These are phyloP conservation scores for Moxostoma hubbsi DNA, from an alignment of 2,797 vertebrate genomes.

Conservation along the genomic window DNA sequence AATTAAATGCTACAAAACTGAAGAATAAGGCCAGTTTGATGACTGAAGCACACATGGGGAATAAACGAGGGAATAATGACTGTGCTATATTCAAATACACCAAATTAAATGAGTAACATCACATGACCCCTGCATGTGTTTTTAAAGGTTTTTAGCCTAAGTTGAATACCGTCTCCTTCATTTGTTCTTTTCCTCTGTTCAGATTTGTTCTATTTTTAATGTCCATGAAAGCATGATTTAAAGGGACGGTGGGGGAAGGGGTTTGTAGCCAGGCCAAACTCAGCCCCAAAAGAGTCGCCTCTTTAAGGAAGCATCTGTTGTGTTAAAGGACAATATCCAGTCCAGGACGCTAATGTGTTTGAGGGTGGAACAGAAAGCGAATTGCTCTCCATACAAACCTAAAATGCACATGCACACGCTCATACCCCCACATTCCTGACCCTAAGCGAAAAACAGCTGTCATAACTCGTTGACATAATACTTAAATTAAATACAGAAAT, in stretches of 20 bases:
- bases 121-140: slow-evolving; percentile 68
- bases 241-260: slow-evolving; percentile 61
- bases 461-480: slow-evolving; percentile 53
- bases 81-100: slow-evolving; percentile 69
- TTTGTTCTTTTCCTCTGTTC: slow-evolving; percentile 66
- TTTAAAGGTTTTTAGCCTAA: too few relatives aligned
- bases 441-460: slow-evolving; percentile 45
- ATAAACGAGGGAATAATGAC: slow-evolving; percentile 60
- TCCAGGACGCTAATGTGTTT: slow-evolving; percentile 56
- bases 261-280: slow-evolving; percentile 55
- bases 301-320: slow-evolving; percentile 75
- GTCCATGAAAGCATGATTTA: slow-evolving; percentile 70
- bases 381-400: not conserved
- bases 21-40: slow-evolving; percentile 60
- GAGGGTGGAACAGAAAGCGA: slow-evolving; percentile 42
- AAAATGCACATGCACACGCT: slow-evolving; percentile 1
- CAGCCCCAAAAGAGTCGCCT: slow-evolving; percentile 58
- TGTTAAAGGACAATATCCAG: slow-evolving; percentile 63
- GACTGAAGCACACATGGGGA: slow-evolving; percentile 57
- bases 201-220: slow-evolving; percentile 76
- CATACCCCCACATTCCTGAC: not conserved
- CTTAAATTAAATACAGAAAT: slow-evolving; percentile 55
- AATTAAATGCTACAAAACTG: not conserved
- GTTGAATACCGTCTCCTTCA: slow-evolving; percentile 48
- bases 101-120: slow-evolving; percentile 58